Evolutionary conservation across 2,797 vertebrate species (phyloP), one percentile per base, ranked within the genome.

Genomic region (Streptopelia turtur): DNA sequence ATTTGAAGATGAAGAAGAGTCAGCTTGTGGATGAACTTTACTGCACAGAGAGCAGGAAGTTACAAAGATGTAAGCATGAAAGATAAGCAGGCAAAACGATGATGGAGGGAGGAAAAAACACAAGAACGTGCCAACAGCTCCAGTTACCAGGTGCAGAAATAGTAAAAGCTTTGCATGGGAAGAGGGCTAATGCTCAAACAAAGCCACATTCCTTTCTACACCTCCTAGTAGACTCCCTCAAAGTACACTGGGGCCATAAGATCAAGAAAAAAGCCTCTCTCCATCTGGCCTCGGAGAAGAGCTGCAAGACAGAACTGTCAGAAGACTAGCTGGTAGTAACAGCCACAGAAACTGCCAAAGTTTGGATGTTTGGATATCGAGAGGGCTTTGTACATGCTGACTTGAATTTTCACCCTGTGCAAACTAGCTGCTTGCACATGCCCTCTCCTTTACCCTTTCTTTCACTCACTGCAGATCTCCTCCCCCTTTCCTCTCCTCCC

Each of bases 31-130:
- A 82, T 89, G 85, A 96, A 94, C 83, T 87, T 86, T 16, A 55
- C 49, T 77, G 63, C 60, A 93, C 35, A 56, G 61, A 13, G 39
- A 96, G 87, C 72, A 95, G 93, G 89, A 96, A 89, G 89, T 74
- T 91, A 76, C 63, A 87, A 79, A 94, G 87, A 96, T 90, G 70
- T 21, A 88, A 94, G 76, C 74, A 74, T 17, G 15, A 84, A 83
- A 95, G 90, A 91, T 78, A 91, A 94, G 89, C 45, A 59, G 24
- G 14, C 13, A 88, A 76, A 94, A 88, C 1, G 3, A 93, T 64
- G 59, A 94, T 12, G 17, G 63, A 90, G n/a, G 56, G 59, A 71
- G 13, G 49, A 64, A 89, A 78, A 89, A 78, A 71, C 22, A 50
- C 7, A 33, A 33, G 27, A 86, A 71, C 27, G 76, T 87, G 84